These are phyloP conservation scores for Eueremaeus valkanovi DNA, from an alignment of 2,888 invertebrate genomes.

Conservation along the genomic window DNA sequence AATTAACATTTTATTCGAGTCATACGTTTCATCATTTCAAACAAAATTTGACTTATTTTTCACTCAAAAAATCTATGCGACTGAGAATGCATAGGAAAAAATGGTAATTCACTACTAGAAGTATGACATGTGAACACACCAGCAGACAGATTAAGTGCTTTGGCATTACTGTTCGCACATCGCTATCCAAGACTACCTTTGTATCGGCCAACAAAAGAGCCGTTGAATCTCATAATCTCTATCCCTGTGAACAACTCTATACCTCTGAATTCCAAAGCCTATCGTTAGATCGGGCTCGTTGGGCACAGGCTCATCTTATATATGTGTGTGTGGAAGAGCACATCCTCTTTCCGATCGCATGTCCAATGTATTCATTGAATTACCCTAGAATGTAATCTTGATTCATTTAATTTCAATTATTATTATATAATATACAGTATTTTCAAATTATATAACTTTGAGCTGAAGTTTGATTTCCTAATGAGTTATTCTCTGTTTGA, in stretches of 20 bases:
- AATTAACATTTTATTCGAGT: not conserved
- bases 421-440: no score
- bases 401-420: no score
- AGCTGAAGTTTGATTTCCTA: no score
- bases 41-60: slow-evolving; percentile 14
- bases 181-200: slow-evolving; percentile 26
- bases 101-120: slow-evolving; percentile 18
- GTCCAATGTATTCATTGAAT: no score
- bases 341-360: no score
- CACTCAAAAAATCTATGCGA: not conserved
- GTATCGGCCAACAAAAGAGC: slow-evolving; percentile 18
- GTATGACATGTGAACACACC: not conserved
- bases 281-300: slow-evolving; percentile 10
- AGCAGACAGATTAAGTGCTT: slow-evolving; percentile 2
- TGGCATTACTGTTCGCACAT: slow-evolving; percentile 18
- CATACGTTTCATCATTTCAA: not conserved
- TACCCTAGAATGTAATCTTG: no score
- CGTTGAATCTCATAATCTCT: not conserved
- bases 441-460: no score
- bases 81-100: not conserved
- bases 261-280: slow-evolving; percentile 14
- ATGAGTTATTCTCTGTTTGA: no score
- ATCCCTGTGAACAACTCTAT: slow-evolving; percentile 21
- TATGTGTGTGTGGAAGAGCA: no score
- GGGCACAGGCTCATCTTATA: no score